A percentile compares a stretch with the other conserved stretches of the same genome.
Conservation (phyloP, 2,113 vertebrate species). For the Sarotherodon lohbergeri region DNA sequence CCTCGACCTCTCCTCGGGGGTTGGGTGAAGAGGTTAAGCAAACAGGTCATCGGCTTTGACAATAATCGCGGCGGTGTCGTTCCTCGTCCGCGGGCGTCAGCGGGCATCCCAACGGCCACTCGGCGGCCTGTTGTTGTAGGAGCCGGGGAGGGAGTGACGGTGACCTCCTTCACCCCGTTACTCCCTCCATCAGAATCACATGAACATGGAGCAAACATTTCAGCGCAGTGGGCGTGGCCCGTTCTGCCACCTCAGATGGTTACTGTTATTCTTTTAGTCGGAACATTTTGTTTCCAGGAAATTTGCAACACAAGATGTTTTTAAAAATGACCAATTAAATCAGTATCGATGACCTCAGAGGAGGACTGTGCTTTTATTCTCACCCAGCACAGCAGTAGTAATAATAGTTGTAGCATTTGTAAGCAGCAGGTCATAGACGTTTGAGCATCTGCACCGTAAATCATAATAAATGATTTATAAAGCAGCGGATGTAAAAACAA, state of each 20-base stretch:
- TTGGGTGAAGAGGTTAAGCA: conserved; percentile 70
- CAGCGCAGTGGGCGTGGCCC: neutral
- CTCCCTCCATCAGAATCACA: neutral
- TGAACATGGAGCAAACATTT: neutral
- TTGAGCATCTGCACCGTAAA: neutral
- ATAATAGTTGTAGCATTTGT: neutral
- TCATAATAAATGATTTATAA: neutral
- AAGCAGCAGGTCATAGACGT: neutral
- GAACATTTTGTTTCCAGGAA: neutral
- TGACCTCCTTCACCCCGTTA: neutral
- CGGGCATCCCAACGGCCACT: neutral
- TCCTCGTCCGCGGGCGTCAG: neutral
- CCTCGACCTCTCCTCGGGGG: conserved; percentile 45
- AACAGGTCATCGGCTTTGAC: conserved; percentile 63
- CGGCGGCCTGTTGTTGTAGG: conserved; percentile 54
- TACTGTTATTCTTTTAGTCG: neutral
- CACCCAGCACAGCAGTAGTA: neutral
- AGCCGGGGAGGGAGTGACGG: conserved; percentile 31
- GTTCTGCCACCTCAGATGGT: neutral
- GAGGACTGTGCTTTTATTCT: neutral
- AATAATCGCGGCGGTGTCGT: conserved; percentile 37
- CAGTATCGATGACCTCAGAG: neutral
- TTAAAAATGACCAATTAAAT: neutral
- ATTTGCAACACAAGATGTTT: neutral
- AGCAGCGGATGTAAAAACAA: neutral